Evolutionary conservation across 2,888 invertebrate species (phyloP).

Genomic region (Tipula lateralis): DNA sequence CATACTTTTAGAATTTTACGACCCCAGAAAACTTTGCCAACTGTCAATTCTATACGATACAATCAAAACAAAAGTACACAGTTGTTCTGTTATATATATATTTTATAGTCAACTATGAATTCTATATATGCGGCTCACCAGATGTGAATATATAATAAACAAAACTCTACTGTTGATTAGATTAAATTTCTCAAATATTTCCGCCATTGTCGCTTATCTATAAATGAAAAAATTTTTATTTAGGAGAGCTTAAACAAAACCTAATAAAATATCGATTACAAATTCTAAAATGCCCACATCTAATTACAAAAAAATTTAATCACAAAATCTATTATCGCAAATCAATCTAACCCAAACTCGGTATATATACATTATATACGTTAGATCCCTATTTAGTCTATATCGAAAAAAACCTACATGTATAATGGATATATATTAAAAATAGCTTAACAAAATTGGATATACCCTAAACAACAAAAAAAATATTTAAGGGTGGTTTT

Average conservation of each 20-base stretch:
- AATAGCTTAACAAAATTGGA: conserved; percentile 24
- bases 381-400: neutral
- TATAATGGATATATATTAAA: conserved; percentile 4
- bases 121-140: neutral
- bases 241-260: neutral
- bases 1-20: too few species aligned
- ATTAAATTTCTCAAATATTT: neutral
- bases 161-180: neutral
- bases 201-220: neutral
- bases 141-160: neutral
- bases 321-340: conserved; percentile 1
- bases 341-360: conserved; percentile 19
- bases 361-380: neutral
- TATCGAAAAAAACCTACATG: neutral
- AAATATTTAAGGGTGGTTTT: neutral
- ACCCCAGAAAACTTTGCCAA: too few species aligned
- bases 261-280: conserved; percentile 21
- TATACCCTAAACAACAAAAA: neutral
- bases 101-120: too few species aligned
- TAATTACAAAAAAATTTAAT: conserved; percentile 7
- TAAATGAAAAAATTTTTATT: neutral
- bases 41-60: too few species aligned
- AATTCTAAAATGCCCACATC: neutral
- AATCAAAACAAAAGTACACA: too few species aligned
- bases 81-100: too few species aligned